These are phyloP conservation scores for Carcharodon carcharias DNA, from an alignment of 2,797 vertebrate genomes.

Conservation along the genomic window DNA sequence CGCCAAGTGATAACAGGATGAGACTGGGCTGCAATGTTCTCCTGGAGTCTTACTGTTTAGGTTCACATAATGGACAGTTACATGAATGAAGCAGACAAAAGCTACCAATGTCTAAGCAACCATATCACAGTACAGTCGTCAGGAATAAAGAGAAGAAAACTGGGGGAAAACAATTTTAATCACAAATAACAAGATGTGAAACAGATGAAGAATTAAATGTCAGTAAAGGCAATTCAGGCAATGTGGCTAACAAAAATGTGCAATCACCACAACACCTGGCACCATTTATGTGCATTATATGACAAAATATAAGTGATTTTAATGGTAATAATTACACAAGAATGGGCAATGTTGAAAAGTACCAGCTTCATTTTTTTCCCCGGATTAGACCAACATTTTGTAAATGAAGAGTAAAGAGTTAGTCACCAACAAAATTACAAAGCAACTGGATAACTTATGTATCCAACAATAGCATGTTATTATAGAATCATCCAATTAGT, in stretches of 20 bases:
- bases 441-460: no score
- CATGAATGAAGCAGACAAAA: background rate
- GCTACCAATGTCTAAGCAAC: background rate
- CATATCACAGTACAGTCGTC: background rate
- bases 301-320: constrained; percentile 7
- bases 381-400: background rate
- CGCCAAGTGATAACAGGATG: background rate
- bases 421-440: background rate
- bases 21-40: background rate
- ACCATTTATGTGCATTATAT: background rate
- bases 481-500: background rate
- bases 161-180: background rate
- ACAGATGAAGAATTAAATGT: constrained; percentile 1
- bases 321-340: background rate
- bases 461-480: background rate
- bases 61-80: background rate
- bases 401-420: background rate
- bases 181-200: background rate
- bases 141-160: background rate
- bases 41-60: background rate
- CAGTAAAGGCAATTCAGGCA: background rate
- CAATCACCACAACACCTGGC: background rate
- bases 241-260: background rate
- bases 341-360: background rate
- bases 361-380: background rate